Conservation (phyloP, 2,113 vertebrate species). For the Datnioides undecimradiatus region DNA sequence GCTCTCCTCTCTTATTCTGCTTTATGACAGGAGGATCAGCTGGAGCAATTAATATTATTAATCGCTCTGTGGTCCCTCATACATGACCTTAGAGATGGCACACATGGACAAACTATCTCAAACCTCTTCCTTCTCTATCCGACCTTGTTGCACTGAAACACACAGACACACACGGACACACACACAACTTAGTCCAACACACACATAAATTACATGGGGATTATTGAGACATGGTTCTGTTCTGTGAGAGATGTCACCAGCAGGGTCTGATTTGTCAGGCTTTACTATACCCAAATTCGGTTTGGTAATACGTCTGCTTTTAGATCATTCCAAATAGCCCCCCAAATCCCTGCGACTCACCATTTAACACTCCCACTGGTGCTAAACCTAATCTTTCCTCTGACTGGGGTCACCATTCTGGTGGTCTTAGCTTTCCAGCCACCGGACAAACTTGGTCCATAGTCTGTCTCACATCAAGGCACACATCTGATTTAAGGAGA, state of each 20-base stretch:
- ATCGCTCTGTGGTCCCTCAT: constrained; percentile 44
- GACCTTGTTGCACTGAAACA: constrained; percentile 16
- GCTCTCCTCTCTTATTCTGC: constrained; percentile 25
- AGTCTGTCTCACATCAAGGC: constrained; percentile 25
- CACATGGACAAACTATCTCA: constrained; percentile 5
- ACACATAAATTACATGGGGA: constrained; percentile 63
- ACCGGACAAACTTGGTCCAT: constrained; percentile 42
- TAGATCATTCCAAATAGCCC: constrained; percentile 71
- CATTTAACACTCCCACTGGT: constrained; percentile 77
- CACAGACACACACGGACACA: constrained; percentile 4
- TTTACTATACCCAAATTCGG: constrained; percentile 73
- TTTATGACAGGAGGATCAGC: constrained; percentile 43
- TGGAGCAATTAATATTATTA: constrained; percentile 64
- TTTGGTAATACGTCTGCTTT: constrained; percentile 74
- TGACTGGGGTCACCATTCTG: constrained; percentile 70
- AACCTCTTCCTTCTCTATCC: constrained; percentile 24
- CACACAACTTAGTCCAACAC: constrained; percentile 36
- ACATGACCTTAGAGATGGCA: constrained; percentile 33
- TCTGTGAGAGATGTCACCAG: constrained; percentile 56
- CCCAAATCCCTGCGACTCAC: constrained; percentile 73
- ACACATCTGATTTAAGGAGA: not conserved
- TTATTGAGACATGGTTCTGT: constrained; percentile 66
- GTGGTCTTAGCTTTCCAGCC: constrained; percentile 63
- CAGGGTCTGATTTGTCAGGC: constrained; percentile 67
- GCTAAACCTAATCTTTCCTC: constrained; percentile 75